Percentiles rank a stretch among this genome's conserved stretches.
Evolutionary conservation across 2,113 vertebrate species (phyloP).

Genomic region (Lagopus muta): DNA sequence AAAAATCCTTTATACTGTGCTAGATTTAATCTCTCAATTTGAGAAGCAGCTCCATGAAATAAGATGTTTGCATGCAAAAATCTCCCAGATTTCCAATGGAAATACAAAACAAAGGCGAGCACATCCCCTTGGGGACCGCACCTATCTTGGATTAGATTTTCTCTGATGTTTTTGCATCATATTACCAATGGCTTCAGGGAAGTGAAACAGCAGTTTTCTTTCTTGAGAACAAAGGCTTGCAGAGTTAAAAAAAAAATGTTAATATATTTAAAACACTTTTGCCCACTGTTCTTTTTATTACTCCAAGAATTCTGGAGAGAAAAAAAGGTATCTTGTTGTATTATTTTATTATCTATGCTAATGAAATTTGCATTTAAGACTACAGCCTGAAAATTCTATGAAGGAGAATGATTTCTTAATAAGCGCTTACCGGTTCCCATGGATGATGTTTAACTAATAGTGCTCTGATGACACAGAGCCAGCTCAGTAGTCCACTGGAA

Average conservation of each 20-base stretch:
- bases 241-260: slow-evolving; percentile 65
- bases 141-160: slow-evolving; percentile 82
- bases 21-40: slow-evolving; percentile 89
- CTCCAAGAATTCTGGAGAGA: slow-evolving; percentile 49
- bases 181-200: slow-evolving; percentile 86
- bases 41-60: slow-evolving; percentile 85
- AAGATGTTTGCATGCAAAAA: slow-evolving; percentile 86
- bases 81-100: slow-evolving; percentile 83
- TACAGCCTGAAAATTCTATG: slow-evolving; percentile 12
- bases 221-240: slow-evolving; percentile 81
- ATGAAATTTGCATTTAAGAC: slow-evolving; percentile 64
- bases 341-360: slow-evolving; percentile 66
- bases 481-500: not conserved
- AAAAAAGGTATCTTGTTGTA: slow-evolving; percentile 61
- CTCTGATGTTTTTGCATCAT: slow-evolving; percentile 85
- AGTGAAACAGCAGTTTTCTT: slow-evolving; percentile 79
- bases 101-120: slow-evolving; percentile 83
- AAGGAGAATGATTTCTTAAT: slow-evolving; percentile 1
- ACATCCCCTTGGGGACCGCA: slow-evolving; percentile 79
- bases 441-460: not conserved
- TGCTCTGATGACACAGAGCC: not conserved
- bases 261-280: slow-evolving; percentile 76
- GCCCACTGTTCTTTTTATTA: slow-evolving; percentile 71
- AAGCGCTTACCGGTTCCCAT: not conserved
- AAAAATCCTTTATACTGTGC: slow-evolving; percentile 78